These are phyloP conservation scores for Tetranychus truncatus DNA, from an alignment of 2,888 invertebrate genomes.

Conservation along the genomic window DNA sequence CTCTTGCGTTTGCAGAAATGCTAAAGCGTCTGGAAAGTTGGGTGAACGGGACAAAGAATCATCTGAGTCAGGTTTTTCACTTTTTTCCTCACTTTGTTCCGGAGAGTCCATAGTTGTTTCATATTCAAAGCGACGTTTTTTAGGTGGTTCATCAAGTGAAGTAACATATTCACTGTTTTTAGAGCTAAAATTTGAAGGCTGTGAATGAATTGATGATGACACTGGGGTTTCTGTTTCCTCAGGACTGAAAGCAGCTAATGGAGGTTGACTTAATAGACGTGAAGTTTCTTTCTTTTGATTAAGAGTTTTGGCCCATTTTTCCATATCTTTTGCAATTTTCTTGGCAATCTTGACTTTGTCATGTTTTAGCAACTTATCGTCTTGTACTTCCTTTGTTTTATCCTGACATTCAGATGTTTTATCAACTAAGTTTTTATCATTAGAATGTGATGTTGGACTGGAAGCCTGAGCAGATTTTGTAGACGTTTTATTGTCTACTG, in stretches of 20 bases:
- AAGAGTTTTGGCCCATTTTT: constrained; percentile 84
- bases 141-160: not conserved
- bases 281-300: constrained; percentile 72
- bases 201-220: not conserved
- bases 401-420: constrained; percentile 38
- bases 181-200: not conserved
- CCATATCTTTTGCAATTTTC: constrained; percentile 88
- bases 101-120: not conserved
- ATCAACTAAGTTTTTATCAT: constrained; percentile 24
- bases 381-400: constrained; percentile 50
- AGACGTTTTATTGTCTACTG: constrained; percentile 28
- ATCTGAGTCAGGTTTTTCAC: not conserved
- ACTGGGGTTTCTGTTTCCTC: not conserved
- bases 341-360: constrained; percentile 94
- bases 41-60: constrained; percentile 2
- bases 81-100: not conserved
- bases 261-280: not conserved
- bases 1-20: constrained; percentile 25
- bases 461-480: not conserved
- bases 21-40: not conserved
- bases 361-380: constrained; percentile 45
- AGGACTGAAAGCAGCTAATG: not conserved
- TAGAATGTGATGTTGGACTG: not conserved
- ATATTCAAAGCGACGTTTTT: not conserved
- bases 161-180: not conserved